A percentile compares a stretch with the other conserved stretches of the same genome.
phyloP scores from a whole-genome alignment of 2,797 vertebrate genomes.

The Enteromius mattozi region DNA sequence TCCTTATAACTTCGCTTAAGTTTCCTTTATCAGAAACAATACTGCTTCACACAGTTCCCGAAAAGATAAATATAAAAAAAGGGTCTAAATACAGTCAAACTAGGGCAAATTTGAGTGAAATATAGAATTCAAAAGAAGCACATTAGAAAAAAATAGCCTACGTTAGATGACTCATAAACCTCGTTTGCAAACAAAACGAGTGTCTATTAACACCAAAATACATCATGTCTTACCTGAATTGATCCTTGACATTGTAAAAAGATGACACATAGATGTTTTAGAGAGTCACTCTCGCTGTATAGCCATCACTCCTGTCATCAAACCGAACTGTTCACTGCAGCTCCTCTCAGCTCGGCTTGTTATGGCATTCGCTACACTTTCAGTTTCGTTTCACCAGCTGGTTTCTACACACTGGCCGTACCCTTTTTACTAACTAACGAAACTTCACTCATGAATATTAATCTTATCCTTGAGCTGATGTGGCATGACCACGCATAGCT shows the following conservation, averaged over 20 bases:
- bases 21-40: background rate
- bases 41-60: background rate
- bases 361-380: background rate
- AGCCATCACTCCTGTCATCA: background rate
- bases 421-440: background rate
- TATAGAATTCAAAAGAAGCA: background rate
- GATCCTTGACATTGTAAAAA: background rate
- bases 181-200: background rate
- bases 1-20: background rate
- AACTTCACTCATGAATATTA: background rate
- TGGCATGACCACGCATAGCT: too few relatives aligned
- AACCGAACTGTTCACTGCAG: background rate
- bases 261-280: background rate
- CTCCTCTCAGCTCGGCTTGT: background rate
- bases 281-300: background rate
- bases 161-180: background rate
- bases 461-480: background rate
- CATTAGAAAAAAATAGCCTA: background rate
- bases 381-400: slow-evolving; percentile 35
- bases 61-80: background rate
- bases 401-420: slow-evolving; percentile 1
- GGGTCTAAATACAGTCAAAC: background rate
- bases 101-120: background rate
- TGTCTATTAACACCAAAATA: background rate
- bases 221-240: slow-evolving; percentile 1